Evolutionary conservation across 2,888 invertebrate genomes (phyloP), one percentile per base, ranked within the genome.

Genomic region (Gymnocheta viridis): DNA sequence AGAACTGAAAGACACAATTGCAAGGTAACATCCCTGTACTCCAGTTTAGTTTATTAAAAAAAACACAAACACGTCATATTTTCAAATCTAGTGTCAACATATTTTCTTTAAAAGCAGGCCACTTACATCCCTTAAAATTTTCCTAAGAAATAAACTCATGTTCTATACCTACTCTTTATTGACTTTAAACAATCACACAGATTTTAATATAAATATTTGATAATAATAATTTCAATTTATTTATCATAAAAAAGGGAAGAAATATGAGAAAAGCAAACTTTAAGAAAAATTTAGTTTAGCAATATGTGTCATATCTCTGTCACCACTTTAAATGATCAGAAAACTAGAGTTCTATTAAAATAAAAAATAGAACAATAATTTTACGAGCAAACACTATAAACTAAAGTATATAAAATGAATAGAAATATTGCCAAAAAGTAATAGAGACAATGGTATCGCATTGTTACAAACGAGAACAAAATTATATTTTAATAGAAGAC

Each of bases 281-380:
- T 58, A 74, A 74, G 67, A 62, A 74, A 79, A 69, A 24, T 72
- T 70, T 60, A n/a, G 35, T 44, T 44, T 29, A 47, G 35, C 54
- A 79, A 72, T 72, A 79, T 76, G 80, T 83, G 83, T 67, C 83
- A 76, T 84, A 80, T 84, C 83, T 77, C 32, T 80, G 66, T 51
- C 44, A 72, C 44, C 66, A 67, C 58, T 64, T 47, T 38, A 58
- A 58, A 69, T n/a, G 41, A 80, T 76, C 70, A 77, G 67, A 27
- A 19, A 67, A 72, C 83, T 62, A 80, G 72, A 66, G 35, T 76
- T 67, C 70, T 67, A 84, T 80, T 41, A 77, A 83, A 74, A 47
- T 49, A 47, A 41, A 41, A 44, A n/a, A 44, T 6, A 44, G n/a
- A 62, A 60, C 35, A 56, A 79, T 19, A 22, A 79, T 62, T 82